These are phyloP conservation scores for Zygaena filipendulae DNA, from an alignment of 2,888 invertebrate genomes.

Conservation along the genomic window DNA sequence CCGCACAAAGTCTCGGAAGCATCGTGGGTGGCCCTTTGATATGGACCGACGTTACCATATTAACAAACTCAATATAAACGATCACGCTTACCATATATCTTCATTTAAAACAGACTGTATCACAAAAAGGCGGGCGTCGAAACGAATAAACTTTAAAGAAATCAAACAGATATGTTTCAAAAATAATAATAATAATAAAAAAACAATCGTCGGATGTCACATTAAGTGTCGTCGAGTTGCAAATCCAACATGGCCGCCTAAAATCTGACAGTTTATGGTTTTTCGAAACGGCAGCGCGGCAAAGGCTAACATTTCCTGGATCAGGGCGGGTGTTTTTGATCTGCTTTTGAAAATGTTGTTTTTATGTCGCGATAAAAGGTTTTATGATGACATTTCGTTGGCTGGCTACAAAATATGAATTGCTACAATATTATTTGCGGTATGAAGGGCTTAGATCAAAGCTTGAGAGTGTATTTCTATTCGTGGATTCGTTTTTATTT, in stretches of 20 bases:
- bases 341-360: slow-evolving; percentile 5
- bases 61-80: no score
- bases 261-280: slow-evolving; percentile 22
- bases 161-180: no score
- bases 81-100: slow-evolving; percentile 2
- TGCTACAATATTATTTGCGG: slow-evolving; percentile 1
- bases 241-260: slow-evolving; percentile 25
- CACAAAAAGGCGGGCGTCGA: no score
- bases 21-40: slow-evolving; percentile 42
- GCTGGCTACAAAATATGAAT: no score
- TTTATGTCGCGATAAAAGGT: not conserved
- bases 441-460: slow-evolving; percentile 3
- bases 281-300: no score
- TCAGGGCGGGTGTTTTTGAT: slow-evolving; percentile 13
- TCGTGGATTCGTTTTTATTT: no score
- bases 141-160: no score
- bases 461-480: no score
- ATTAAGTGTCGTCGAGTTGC: slow-evolving; percentile 20
- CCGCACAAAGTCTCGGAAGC: slow-evolving; percentile 33
- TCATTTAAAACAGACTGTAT: no score
- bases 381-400: no score
- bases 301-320: slow-evolving; percentile 29
- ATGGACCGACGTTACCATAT: no score
- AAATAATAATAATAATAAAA: not conserved
- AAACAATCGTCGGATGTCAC: slow-evolving; percentile 19